Conservation (phyloP, 2,797 vertebrate species). For the Liasis olivaceus region DNA sequence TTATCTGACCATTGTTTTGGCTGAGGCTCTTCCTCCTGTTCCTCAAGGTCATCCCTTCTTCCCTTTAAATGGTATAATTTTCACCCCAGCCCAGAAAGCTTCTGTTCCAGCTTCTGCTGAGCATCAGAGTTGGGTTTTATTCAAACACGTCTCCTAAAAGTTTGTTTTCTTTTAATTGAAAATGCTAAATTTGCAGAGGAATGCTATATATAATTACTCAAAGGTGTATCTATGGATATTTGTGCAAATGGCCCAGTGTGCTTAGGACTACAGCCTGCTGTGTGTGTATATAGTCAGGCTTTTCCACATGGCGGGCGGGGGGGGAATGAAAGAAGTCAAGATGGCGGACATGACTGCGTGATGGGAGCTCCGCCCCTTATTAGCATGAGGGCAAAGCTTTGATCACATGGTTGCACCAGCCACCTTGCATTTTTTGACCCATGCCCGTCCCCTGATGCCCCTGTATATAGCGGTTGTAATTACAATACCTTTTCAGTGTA, state of each 20-base stretch:
- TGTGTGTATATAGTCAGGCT: background rate
- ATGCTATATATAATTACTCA: background rate
- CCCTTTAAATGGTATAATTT: background rate
- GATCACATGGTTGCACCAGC: too few species aligned
- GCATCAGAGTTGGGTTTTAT: background rate
- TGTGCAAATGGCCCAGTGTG: background rate
- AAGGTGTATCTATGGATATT: too few species aligned
- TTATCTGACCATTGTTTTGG: background rate
- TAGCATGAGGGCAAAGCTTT: background rate
- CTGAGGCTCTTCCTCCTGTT: background rate
- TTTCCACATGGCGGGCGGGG: background rate
- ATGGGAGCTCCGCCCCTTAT: background rate
- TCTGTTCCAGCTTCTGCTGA: background rate
- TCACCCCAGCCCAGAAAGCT: background rate
- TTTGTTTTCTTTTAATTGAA: background rate
- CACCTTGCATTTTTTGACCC: background rate
- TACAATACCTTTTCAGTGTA: too few species aligned
- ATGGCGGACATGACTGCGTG: background rate
- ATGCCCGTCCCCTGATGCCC: background rate
- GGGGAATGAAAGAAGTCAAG: background rate
- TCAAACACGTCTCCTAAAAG: background rate
- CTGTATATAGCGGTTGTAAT: background rate
- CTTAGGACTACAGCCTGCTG: background rate
- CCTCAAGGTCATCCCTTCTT: background rate
- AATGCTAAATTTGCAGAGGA: background rate